Evolutionary conservation across 2,113 vertebrate genomes (phyloP), one percentile per base, ranked within the genome.

Genomic region (Australoheros scitulus): DNA sequence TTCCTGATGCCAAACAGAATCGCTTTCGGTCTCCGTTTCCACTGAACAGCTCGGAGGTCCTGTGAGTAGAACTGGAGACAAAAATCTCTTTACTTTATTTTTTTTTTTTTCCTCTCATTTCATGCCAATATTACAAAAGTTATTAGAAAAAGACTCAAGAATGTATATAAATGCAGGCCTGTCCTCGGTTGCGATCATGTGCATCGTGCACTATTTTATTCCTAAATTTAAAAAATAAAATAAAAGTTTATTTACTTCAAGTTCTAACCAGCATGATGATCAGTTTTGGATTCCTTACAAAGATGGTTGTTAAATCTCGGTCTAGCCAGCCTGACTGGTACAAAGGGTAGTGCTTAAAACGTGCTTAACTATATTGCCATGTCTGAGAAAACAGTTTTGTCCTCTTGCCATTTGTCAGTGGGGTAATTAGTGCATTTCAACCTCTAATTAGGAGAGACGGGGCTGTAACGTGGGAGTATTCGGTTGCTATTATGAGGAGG

Each of bases 1-100:
- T 38, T 56, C 17, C 18, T 61, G 36, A 6, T 77, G 87, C 76
- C 82, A 85, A 56, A 87, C 79, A n/a, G 13, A 81, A 85, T 92
- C 41, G 79, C 57, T 55, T 79, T 81, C 55, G 61, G 43, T 41
- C 59, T 83, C 85, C 58, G 84, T 84, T 72, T 58, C 32, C 5
- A 32, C 32, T 32, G 32, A 32, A 63, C 68, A 82, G 76, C 85
- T 78, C 50, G 43, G 32, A 82, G 81, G 63, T 79, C 79, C 59
- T 84, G 82, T 87, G 68, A 61, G 59, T 32, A 41, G 68, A 81
- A 24, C 60, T 80, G 50, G 41, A 61, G 72, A 84, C 34, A 7
- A 65, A 22, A 83, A 68, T 61, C 9, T 50, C 38, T 80, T 34
- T 34, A 34, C 56, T 72, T 47, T 83, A 47, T 81, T 34, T 61